phyloP scores from a whole-genome alignment of 1,140 invertebrate genomes.

The Bemisia tabaci region DNA sequence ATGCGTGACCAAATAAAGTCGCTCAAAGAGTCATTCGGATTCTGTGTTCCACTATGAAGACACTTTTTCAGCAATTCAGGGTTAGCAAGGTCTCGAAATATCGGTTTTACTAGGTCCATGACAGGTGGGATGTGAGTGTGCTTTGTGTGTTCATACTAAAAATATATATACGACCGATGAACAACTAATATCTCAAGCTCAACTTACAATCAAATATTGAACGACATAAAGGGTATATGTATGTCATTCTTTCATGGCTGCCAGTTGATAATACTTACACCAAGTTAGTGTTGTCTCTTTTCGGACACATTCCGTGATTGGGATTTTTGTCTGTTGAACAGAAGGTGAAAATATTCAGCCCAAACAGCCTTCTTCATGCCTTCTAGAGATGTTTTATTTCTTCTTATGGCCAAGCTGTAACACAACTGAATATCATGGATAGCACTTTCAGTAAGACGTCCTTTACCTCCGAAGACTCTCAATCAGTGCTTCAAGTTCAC shows the following conservation, averaged over 20 bases:
- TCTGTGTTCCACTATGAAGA: conserved; percentile 17
- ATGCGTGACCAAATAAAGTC: conserved; percentile 15
- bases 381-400: conserved; percentile 24
- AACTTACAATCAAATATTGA: no score
- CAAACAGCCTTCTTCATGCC: conserved; percentile 27
- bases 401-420: conserved; percentile 24
- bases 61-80: conserved; percentile 18
- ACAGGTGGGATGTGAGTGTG: not conserved
- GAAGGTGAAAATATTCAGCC: conserved; percentile 26
- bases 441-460: not conserved
- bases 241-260: not conserved
- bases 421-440: conserved; percentile 12
- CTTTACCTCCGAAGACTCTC: conserved; percentile 4
- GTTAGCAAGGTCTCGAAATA: conserved; percentile 14
- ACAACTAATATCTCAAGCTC: no score
- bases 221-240: no score
- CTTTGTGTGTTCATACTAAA: not conserved
- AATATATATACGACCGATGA: no score
- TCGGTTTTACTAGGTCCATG: conserved; percentile 10
- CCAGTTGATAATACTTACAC: conserved; percentile 13
- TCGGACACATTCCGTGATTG: conserved; percentile 21
- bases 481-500: no score
- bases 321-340: conserved; percentile 25
- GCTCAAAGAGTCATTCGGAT: conserved; percentile 18
- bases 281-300: conserved; percentile 20